Base-by-base conservation (phyloP, 2,113 vertebrate species). In the Neomonachus schauinslandi region DNA sequence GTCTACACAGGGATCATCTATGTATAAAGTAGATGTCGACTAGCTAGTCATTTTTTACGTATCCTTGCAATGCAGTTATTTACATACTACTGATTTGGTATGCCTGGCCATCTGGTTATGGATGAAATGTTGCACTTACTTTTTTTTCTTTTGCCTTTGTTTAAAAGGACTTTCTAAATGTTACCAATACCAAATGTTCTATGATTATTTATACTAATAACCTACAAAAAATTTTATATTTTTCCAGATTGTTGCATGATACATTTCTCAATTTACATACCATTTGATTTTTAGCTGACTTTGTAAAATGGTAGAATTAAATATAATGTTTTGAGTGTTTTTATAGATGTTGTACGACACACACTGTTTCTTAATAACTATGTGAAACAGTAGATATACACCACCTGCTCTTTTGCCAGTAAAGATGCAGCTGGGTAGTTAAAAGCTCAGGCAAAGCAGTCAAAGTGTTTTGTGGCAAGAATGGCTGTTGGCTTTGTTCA, bases 61-160 rank as follows among this genome's bases (percentile, higher is more conserved):
- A 39, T 74, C 96, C 90, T 97, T 97, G 92, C 96, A 97, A 96
- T 94, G 96, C 13, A 92, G 80, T 95, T 98, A 98, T 99, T 98
- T 99, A 98, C 97, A 98, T 98, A 98, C 76, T 98, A 97, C 98
- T 98, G 98, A 98, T 98, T 99, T 98, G 96, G 94, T 98, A 98
- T 98, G 95, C 98, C 95, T 98, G 91, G 89, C 98, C 98, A 99
- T 99, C 98, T 99, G 98, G 95, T 98, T 98, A 95, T 94, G 79
- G 93, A 97, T 97, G 89, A 98, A 98, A 97, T 97, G 95, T 63
- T 98, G 74, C 22, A 93, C 26, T 86, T 94, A 94, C 51, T 95
- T 95, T 98, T 69, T 87, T 89, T 97, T 97, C 91, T 76, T 97
- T 98, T 96, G n/a, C 89, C 82, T 98, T 97, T 96, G 74, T 89